Evolutionary conservation across 2,113 vertebrate genomes (phyloP).

Genomic region (Oncorhynchus nerka): DNA sequence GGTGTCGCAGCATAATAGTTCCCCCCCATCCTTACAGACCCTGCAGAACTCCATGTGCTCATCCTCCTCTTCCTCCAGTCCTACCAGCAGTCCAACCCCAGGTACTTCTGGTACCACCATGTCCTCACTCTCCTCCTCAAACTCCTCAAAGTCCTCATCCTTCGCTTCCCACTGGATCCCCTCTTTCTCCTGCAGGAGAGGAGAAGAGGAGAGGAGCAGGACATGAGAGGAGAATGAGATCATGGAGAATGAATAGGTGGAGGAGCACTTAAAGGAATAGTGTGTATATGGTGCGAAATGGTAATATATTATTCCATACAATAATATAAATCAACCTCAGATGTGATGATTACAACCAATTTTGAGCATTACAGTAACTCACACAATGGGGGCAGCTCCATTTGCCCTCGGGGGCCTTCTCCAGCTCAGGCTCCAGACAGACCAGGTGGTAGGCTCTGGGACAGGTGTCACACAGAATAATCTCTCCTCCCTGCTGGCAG

Average conservation of each 20-base stretch:
- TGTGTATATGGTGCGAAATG: too few species aligned
- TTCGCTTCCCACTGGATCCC: constrained; percentile 96
- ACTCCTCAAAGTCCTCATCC: constrained; percentile 79
- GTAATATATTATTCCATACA: too few species aligned
- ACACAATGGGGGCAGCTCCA: constrained; percentile 96
- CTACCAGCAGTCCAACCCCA: constrained; percentile 73
- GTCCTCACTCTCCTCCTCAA: constrained; percentile 85
- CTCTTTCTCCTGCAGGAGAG: constrained; percentile 85
- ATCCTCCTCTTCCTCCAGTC: constrained; percentile 83
- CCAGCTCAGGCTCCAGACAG: constrained; percentile 90
- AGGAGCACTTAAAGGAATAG: too few species aligned
- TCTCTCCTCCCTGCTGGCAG: constrained; percentile 93
- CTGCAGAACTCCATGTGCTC: constrained; percentile 97
- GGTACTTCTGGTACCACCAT: constrained; percentile 79
- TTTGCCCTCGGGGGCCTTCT: constrained; percentile 89
- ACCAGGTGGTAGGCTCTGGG: constrained; percentile 92
- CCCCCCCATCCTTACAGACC: constrained; percentile 92
- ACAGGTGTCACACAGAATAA: constrained; percentile 93
- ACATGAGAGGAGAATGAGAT: not conserved
- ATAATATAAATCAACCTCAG: too few species aligned
- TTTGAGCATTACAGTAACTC: constrained; percentile 59
- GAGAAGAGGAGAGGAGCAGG: constrained; percentile 24
- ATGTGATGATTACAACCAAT: too few species aligned
- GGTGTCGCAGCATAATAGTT: constrained; percentile 90
- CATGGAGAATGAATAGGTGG: too few species aligned